Evolutionary conservation across 2,888 invertebrate species (phyloP).

Genomic region (Drosophila maculinotata): DNA sequence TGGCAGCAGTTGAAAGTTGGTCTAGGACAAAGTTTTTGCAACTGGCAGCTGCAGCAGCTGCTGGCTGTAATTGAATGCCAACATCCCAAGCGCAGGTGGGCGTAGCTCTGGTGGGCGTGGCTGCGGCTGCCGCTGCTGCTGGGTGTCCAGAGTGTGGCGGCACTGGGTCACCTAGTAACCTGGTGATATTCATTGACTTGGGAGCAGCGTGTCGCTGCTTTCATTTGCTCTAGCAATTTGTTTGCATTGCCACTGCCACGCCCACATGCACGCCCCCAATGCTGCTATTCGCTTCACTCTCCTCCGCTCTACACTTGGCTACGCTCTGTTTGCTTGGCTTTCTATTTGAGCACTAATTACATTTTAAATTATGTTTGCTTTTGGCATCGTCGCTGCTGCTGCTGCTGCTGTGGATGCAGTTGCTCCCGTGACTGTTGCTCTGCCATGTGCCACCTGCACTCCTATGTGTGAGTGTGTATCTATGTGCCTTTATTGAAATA

Average conservation of each 20-base stretch:
- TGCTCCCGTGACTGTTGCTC: constrained; percentile 50
- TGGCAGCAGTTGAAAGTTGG: constrained; percentile 66
- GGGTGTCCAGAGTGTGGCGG: constrained; percentile 49
- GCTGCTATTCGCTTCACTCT: constrained; percentile 5
- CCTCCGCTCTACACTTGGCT: constrained; percentile 1
- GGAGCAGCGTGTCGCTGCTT: constrained; percentile 48
- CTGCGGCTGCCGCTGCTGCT: not conserved
- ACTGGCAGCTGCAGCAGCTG: constrained; percentile 12
- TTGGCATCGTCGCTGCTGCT: constrained; percentile 59
- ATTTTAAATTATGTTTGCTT: constrained; percentile 82
- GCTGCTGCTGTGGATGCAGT: constrained; percentile 38
- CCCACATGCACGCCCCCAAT: constrained; percentile 31
- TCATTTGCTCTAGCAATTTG: constrained; percentile 64
- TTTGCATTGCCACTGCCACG: constrained; percentile 67
- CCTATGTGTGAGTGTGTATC: not conserved
- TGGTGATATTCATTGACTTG: constrained; percentile 78
- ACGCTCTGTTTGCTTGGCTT: constrained; percentile 70
- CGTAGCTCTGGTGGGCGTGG: constrained; percentile 29
- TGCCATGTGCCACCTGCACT: constrained; percentile 35
- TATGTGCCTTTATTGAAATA: constrained; percentile 67
- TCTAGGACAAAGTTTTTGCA: constrained; percentile 78
- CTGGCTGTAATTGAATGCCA: constrained; percentile 46
- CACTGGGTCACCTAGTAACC: constrained; percentile 83
- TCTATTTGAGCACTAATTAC: constrained; percentile 82
- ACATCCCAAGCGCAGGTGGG: constrained; percentile 19